Base-by-base conservation (phyloP, 2,888 invertebrate genomes). In the Conomelus anceps region DNA sequence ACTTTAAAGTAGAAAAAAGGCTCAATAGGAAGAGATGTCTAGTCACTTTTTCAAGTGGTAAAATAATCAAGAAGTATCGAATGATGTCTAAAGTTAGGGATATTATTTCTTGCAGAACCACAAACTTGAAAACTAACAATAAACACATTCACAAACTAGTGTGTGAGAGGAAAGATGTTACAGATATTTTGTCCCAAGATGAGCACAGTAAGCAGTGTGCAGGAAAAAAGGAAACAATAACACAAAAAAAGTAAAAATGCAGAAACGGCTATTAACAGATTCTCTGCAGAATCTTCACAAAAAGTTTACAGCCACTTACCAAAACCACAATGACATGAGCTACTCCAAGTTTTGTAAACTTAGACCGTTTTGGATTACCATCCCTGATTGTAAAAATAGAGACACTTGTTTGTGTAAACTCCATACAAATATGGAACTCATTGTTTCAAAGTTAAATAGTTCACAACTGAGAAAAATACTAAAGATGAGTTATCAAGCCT, bases 171-270 rank as follows among this genome's bases (percentile, higher is more conserved):
- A 86, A 23, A 24, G 86, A 86, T 86, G 86, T 86, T n/a, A 86
- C 87, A 86, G 20, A 26, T 22, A 24, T 87, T 87, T 26, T 87
- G 29, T 26, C 26, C 22, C 22, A 26, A n/a, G 87, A 87, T 26
- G 34, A 87, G 34, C 29, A 26, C 26, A 88, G 84, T 88, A 41
- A 22, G 23, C 88, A 22, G 84, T 88, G 88, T 29, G 20, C 88
- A 22, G 88, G 84, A 20, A 88, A 88, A 29, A 88, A 88, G 24
- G 88, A 88, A 88, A 88, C 88, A n/a, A 88, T 88, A 88, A 88
- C 34, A 34, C 34, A 34, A 34, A 34, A 34, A 34, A 34, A 34
- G 34, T 88, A 88, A 88, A 88, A 88, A 88, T 84, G 88, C 88
- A 88, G 84, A 88, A 22, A 23, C 85, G 88, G 17, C 22, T 63